Base-by-base conservation (phyloP, 1,140 invertebrate genomes). In the Solenopsis fugax region DNA sequence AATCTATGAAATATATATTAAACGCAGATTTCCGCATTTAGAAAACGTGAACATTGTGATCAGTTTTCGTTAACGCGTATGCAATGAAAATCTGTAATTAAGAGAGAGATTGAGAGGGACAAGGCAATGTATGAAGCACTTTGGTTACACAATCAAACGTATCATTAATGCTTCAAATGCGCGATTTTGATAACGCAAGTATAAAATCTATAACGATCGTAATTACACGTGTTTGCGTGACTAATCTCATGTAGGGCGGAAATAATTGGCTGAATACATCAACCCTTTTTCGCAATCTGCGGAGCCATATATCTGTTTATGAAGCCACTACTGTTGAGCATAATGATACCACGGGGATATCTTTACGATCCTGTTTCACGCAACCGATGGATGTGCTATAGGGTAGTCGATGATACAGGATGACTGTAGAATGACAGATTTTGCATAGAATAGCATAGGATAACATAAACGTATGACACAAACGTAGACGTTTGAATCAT, bases 361-460 rank as follows among this genome's bases (percentile, higher is more conserved):
- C 52, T 82, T 82, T 82, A 82, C 24, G 67, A 73, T 34, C 12
- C 18, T 60, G 45, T 82, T 82, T 82, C 67, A 73, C 80, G 52
- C 37, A 37, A 72, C 50, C 21, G 37, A 50, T 48, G 18, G 37
- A 48, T 48, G 18, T 10, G 16, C 18, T 2, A 24, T 82, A 48
- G 78, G 13, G 56, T 34, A 60, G 34, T 48, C n/a, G 12, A 45
- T 34, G 7, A 7, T 58, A 34, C 24, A 45, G 4, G 13, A 45
- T 69, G 48, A 21, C 13, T 10, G 4, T 41, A 52, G 4, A 6
- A 65, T 45, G 37, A 62, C 45, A 37, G n/a, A 69, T 67, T 80
- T 80, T 34, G 16, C 7, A 37, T 1, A 1, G 18, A 2, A 64
- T 37, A 29, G 7, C 4, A 29, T 29, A 41, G 7, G n/a, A n/a